phyloP scores from a whole-genome alignment of 2,797 vertebrate species.

The Chaetodon trifasciatus region DNA sequence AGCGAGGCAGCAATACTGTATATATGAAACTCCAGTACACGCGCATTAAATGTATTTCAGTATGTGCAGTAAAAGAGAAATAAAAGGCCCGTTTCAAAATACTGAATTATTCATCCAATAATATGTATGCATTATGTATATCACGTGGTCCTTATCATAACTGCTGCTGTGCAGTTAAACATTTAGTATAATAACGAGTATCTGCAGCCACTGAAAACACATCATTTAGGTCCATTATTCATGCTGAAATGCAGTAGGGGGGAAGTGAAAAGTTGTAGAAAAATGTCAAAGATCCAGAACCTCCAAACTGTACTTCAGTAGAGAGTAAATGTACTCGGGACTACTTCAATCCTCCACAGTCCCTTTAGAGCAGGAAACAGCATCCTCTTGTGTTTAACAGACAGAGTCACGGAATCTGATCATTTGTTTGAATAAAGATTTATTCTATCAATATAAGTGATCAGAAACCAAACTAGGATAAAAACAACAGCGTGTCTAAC shows the following conservation, averaged over 20 bases:
- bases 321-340: not conserved
- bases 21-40: not conserved
- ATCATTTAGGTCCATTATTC: too few species aligned
- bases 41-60: not conserved
- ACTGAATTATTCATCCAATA: not conserved
- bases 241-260: too few species aligned
- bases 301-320: not conserved
- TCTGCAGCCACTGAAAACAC: not conserved
- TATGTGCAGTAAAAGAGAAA: not conserved
- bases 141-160: not conserved
- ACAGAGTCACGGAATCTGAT: conserved; percentile 16
- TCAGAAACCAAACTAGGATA: not conserved
- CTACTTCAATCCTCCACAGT: not conserved
- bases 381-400: conserved; percentile 63
- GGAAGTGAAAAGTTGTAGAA: too few species aligned
- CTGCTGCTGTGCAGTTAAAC: not conserved
- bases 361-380: conserved; percentile 31
- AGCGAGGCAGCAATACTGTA: not conserved
- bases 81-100: not conserved
- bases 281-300: not conserved
- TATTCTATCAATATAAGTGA: not conserved
- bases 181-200: not conserved
- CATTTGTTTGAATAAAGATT: not conserved
- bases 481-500: rapidly evolving
- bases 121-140: not conserved